Base-by-base conservation (phyloP, 2,888 invertebrate genomes). In the Eurytoma adleriae region DNA sequence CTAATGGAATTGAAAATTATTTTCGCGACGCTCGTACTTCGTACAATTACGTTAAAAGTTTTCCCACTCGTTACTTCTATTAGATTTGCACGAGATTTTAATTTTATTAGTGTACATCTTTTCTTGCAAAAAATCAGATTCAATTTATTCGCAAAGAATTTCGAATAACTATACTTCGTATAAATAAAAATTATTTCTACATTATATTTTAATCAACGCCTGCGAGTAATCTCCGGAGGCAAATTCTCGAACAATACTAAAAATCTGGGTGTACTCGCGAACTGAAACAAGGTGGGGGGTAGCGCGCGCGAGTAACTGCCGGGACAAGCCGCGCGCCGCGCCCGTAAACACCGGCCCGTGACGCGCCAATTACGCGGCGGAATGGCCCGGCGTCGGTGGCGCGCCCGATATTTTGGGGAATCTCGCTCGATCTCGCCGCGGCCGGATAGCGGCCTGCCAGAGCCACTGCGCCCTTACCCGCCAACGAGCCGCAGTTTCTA, bases 351-450 rank as follows among this genome's bases (percentile, higher is more conserved):
- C 70, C 66, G 74, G 71, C 5, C 73, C 76, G 52, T 78, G 81
- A 81, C 81, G 78, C 81, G 70, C 81, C 81, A 81, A 81, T 81
- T 81, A 73, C 68, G 75, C 72, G 59, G 30, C 81, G 81, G 72
- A 71, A 78, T 79, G 68, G 75, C 81, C 82, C 83, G 82, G 77
- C 52, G 24, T 12, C 50, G 66, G 54, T 52, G 20, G 18, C 24
- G 67, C 56, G 73, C 30, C 77, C 75, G 73, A 67, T 74, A 71
- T 70, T 78, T 78, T 56, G 71, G 30, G 52, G 56, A 48, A 40
- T 62, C 74, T 62, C 56, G 3, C 72, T 13, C 68, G 73, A 74
- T 74, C 50, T 56, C 71, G 68, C 67, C 59, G 40, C 40, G 40
- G 20, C 48, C 40, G 56, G 73, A 73, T 73, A 57, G 50, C 20